Evolutionary conservation across 2,797 vertebrate species (phyloP), one percentile per base, ranked within the genome.

Genomic region (Molossus molossus): DNA sequence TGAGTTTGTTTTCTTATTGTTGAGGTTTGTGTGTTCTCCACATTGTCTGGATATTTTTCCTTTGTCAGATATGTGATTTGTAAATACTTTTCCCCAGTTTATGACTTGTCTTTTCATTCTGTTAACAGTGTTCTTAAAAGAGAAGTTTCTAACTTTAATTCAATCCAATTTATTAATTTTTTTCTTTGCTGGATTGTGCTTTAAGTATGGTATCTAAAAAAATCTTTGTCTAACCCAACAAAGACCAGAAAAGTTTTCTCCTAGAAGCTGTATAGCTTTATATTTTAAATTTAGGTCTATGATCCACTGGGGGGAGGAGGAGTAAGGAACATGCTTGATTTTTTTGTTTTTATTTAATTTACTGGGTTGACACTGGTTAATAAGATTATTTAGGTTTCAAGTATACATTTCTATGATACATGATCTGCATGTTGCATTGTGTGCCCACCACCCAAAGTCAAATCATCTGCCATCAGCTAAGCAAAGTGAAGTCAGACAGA

Each of bases 241-340:
- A 67, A 86, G 33, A 20, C 62, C 70, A 90, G 17, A 50, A 83
- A 87, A 86, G 58, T 86, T 89, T 88, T 81, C 33, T 77, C 37
- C 40, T 84, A 60, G 11, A 94, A 65, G 21, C 89, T 81, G 55
- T 70, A 82, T 23, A 91, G 55, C 27, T 73, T 91, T 91, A 57
- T 5, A 9, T 29, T 91, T 69, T 77, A 90, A 45, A 72, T 65
- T 77, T 37, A 60, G 33, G 18, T 73, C 50, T 57, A 58, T 33
- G n/a, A 75, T 23, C 8, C 23, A 80, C 50, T 65, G 40, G 10
- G 20, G 67, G 37, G 2, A 13, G 53, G 33, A 33, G 53, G 53
- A 6, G 40, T 45, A 6, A 4, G 67, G 20, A 33, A 70, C 67
- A 40, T 40, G 21, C n/a, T 70, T 70, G 37, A 69, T 18, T 69